A percentile compares a stretch with the other conserved stretches of the same genome.
These are phyloP conservation scores for Sminthurinus aureus DNA, from an alignment of 2,888 invertebrate genomes.

Conservation along the genomic window DNA sequence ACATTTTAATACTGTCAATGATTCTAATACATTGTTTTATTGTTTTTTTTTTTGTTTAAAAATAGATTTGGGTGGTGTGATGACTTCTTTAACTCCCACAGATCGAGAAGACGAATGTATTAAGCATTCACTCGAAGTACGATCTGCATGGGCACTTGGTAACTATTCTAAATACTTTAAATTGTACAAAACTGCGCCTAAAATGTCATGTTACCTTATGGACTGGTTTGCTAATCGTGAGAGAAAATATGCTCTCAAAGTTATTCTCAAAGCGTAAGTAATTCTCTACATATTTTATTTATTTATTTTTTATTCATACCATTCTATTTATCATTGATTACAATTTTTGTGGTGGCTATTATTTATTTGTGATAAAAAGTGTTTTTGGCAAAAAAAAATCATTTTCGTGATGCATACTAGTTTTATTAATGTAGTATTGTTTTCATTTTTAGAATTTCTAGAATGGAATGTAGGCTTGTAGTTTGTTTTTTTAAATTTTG, in stretches of 20 bases:
- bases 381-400: too few relatives aligned
- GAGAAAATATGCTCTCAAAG: slow-evolving; percentile 88
- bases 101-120: slow-evolving; percentile 85
- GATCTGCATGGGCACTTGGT: slow-evolving; percentile 91
- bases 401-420: too few relatives aligned
- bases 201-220: slow-evolving; percentile 96
- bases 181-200: slow-evolving; percentile 85
- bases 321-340: too few relatives aligned
- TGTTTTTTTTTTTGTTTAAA: neutral
- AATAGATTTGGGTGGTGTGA: slow-evolving; percentile 88
- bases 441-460: too few relatives aligned
- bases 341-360: too few relatives aligned
- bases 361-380: too few relatives aligned
- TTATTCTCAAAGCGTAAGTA: slow-evolving; percentile 96
- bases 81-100: slow-evolving; percentile 78
- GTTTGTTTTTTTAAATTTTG: too few relatives aligned
- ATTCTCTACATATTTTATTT: slow-evolving; percentile 26
- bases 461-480: too few relatives aligned
- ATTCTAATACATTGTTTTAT: too few relatives aligned
- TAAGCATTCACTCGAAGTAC: slow-evolving; percentile 83
- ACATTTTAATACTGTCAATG: neutral
- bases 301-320: neutral
- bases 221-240: slow-evolving; percentile 98
- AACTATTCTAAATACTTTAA: slow-evolving; percentile 94
- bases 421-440: too few relatives aligned